Base-by-base conservation (phyloP, 2,113 vertebrate genomes). In the Laterallus jamaicensis region DNA sequence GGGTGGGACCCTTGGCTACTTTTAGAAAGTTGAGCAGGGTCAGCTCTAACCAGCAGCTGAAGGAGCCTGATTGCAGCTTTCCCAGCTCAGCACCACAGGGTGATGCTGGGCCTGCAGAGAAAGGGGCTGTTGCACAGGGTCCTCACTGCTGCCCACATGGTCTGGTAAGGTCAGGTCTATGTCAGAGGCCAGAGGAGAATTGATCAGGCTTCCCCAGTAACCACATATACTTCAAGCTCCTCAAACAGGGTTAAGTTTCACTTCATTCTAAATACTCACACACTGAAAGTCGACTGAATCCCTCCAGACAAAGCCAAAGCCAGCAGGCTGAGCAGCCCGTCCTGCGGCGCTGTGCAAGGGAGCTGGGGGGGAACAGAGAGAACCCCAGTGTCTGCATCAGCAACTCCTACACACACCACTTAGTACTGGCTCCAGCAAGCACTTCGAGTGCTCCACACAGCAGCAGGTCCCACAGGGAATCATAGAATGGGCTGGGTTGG, bases 11-110 rank as follows among this genome's bases (percentile, higher is more conserved):
- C 90, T 94, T 66, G 84, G 68, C 81, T 81, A 93, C 90, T 94
- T 98, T 96, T 86, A 91, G 95, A 97, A 97, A 97, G 93, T 97
- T 97, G 92, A 98, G 96, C 89, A 89, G 95, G 98, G 97, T 94
- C 92, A 76, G 93, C 95, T 97, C 92, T 97, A 98, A 98, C 91
- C 73, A 97, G 97, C 67, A 97, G 97, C 96, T 97, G 78, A 96
- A 87, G 59, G 83, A 96, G 78, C 70, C 92, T 91, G 96, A 92
- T 19, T 96, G 96, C 80, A 97, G 96, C 95, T 91, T 80, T 95
- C 52, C 62, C 3, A 5, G 58, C 12, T 1, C 12, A 60, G 44
- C 1, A 1, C 84, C 35, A 32, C n/a, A 20, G 78, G 40, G 59
- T 4, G 56, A 90, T 80, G 78, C 79, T 15, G 50, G 77, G 80